phyloP scores from a whole-genome alignment of 2,113 vertebrate genomes.

The Amphiprion percula region DNA sequence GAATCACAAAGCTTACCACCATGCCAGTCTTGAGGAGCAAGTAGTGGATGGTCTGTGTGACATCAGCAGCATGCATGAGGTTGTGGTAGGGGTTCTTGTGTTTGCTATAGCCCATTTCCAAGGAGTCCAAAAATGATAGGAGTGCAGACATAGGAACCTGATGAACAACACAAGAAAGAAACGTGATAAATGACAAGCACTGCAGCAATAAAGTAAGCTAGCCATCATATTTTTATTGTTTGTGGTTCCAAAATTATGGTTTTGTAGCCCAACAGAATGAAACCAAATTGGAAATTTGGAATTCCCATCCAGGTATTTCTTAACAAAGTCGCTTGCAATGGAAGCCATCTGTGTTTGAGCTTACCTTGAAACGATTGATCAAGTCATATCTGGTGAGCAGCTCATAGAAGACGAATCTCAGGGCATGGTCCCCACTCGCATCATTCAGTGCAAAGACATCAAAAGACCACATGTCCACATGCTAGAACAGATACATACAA shows the following conservation, averaged over 20 bases:
- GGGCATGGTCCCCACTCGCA: conserved; percentile 92
- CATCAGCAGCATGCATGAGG: conserved; percentile 94
- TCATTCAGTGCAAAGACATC: conserved; percentile 96
- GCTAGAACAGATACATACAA: conserved; percentile 77
- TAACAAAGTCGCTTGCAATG: too few species aligned
- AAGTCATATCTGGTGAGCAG: conserved; percentile 95
- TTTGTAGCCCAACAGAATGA: too few species aligned
- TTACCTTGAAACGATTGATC: conserved; percentile 96
- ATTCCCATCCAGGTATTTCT: too few species aligned
- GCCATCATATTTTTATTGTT: too few species aligned
- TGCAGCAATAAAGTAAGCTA: too few species aligned
- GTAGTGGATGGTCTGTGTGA: conserved; percentile 96
- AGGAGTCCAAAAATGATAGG: conserved; percentile 93
- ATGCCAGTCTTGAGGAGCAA: conserved; percentile 94
- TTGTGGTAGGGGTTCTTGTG: conserved; percentile 99
- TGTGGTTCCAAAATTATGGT: too few species aligned
- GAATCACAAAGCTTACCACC: conserved; percentile 83
- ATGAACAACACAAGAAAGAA: conserved; percentile 20
- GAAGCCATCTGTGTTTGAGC: conserved; percentile 22
- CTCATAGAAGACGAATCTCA: conserved; percentile 98
- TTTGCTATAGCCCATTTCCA: conserved; percentile 96
- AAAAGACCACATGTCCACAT: conserved; percentile 96
- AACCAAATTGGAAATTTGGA: too few species aligned
- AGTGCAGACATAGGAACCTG: conserved; percentile 95
- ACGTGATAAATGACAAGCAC: not conserved